Evolutionary conservation across 2,797 vertebrate species (phyloP).

Genomic region (Percopsis omiscomaycus): DNA sequence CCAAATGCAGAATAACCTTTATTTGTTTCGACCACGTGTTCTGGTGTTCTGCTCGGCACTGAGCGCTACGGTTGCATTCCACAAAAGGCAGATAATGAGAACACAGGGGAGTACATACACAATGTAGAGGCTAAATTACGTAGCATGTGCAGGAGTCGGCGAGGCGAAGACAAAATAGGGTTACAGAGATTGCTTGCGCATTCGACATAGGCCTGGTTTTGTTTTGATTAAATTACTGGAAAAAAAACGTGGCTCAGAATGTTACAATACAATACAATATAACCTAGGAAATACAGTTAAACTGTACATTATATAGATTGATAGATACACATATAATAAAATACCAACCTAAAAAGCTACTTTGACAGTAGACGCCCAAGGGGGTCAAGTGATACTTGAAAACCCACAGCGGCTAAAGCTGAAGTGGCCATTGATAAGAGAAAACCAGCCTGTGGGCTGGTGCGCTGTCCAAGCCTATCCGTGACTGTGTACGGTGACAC

Average conservation of each 20-base stretch:
- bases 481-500: constrained; percentile 21
- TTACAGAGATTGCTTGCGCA: constrained; percentile 27
- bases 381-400: constrained; percentile 62
- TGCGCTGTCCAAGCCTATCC: constrained; percentile 27
- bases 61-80: constrained; percentile 55
- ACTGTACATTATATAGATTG: constrained; percentile 8
- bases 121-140: constrained; percentile 56
- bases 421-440: constrained; percentile 54
- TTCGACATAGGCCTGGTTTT: constrained; percentile 34
- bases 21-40: constrained; percentile 48
- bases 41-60: constrained; percentile 55
- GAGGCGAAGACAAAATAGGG: constrained; percentile 38
- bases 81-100: constrained; percentile 70
- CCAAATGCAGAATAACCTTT: constrained; percentile 36
- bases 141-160: constrained; percentile 37
- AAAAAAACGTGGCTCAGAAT: not conserved
- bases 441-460: constrained; percentile 27
- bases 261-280: no score
- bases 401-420: constrained; percentile 30
- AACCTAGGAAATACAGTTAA: not conserved
- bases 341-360: constrained; percentile 5
- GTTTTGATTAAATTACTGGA: constrained; percentile 13
- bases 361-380: constrained; percentile 39
- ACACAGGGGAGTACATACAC: constrained; percentile 63
- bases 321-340: not conserved